phyloP scores from a whole-genome alignment of 2,888 invertebrate genomes.

The Aproaerema taeniolella region DNA sequence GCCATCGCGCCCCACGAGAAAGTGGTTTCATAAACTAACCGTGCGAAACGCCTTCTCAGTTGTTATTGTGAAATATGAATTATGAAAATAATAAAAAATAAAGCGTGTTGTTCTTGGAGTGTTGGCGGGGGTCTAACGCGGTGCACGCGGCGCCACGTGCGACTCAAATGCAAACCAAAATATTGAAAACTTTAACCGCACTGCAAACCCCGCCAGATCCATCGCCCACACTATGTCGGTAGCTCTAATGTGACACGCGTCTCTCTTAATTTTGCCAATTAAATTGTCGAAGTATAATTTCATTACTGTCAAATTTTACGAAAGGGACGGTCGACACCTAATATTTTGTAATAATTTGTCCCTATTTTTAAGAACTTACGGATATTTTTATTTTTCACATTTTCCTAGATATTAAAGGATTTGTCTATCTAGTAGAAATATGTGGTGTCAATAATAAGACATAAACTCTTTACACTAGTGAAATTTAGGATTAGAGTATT shows the following conservation, averaged over 20 bases:
- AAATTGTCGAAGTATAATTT: slow-evolving; percentile 49
- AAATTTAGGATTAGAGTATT: too few species aligned
- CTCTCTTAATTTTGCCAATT: slow-evolving; percentile 59
- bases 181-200: slow-evolving; percentile 73
- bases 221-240: slow-evolving; percentile 24
- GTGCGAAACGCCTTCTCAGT: slow-evolving; percentile 75
- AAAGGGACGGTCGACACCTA: slow-evolving; percentile 32
- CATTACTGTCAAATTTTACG: slow-evolving; percentile 33
- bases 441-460: too few species aligned
- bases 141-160: slow-evolving; percentile 70
- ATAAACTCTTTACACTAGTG: too few species aligned
- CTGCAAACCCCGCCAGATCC: slow-evolving; percentile 31
- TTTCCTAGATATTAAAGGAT: too few species aligned
- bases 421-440: too few species aligned
- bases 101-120: slow-evolving; percentile 32
- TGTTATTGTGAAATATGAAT: slow-evolving; percentile 76
- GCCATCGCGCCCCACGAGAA: slow-evolving; percentile 43
- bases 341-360: slow-evolving; percentile 59
- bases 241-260: slow-evolving; percentile 59
- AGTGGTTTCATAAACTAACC: slow-evolving; percentile 72
- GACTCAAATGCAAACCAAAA: slow-evolving; percentile 49
- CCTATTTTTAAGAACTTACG: too few species aligned
- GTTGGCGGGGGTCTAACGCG: slow-evolving; percentile 61
- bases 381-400: too few species aligned
- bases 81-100: slow-evolving; percentile 77